Evolutionary conservation across 2,113 vertebrate genomes (phyloP), one percentile per base, ranked within the genome.

Genomic region (Oreocharis arfaki): DNA sequence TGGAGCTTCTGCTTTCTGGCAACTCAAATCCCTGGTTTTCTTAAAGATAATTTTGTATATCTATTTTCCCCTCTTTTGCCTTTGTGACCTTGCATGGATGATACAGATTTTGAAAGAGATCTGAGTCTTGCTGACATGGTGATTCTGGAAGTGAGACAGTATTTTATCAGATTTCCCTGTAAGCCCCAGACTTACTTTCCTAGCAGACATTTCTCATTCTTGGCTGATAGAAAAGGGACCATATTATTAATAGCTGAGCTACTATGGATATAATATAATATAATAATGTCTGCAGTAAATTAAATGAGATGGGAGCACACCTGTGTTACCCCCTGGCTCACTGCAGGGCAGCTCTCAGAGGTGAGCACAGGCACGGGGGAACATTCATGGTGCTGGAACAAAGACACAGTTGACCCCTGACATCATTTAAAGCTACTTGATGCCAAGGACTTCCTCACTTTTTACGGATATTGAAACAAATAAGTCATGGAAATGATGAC

Each of bases 401-500:
- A 87, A 95, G 92, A 49, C 77, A 70, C 37, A 3, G 57, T 13
- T 96, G 93, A 96, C 89, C 89, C 84, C 93, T 96, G 96, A 96
- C 83, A 94, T 94, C 88, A 96, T 87, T 95, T 90, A 82, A 69
- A 96, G 83, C 90, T 93, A 53, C 82, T 84, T 90, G 74, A 96
- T 95, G 94, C 91, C 95, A 97, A 96, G 89, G 90, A 92, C 95
- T 95, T 97, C 91, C 93, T 96, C 81, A 18, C 77, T 95, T 97
- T 91, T 87, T 96, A 95, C 77, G 90, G 94, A 95, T 96, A 97
- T 96, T 97, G 94, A 96, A 97, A 96, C 85, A 93, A 96, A 96
- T 94, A 94, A 96, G 93, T 97, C 94, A 96, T 96, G 95, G 95
- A 97, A 97, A 96, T 30, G 90, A 86, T 97, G 96, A 97, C 90